These are phyloP conservation scores for Trissonchulus sp. DNA, from an alignment of 2,888 invertebrate genomes.

Conservation along the genomic window DNA sequence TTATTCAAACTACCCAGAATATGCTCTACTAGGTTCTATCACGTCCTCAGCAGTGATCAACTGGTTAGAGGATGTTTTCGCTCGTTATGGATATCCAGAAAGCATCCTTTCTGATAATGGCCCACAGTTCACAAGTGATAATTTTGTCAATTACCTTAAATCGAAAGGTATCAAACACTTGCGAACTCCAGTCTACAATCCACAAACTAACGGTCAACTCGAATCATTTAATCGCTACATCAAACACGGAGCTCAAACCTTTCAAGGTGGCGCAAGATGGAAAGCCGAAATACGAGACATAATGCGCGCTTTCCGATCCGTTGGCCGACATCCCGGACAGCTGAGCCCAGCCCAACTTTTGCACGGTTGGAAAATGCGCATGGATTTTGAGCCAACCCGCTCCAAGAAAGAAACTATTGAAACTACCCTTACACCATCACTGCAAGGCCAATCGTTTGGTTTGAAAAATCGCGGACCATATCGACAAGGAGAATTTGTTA, in stretches of 20 bases:
- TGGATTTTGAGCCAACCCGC: background rate
- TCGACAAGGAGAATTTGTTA: background rate
- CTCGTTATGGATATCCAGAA: constrained; percentile 25
- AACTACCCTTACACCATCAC: background rate
- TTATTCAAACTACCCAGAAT: constrained; percentile 18
- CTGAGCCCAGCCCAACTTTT: background rate
- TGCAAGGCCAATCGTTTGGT: background rate
- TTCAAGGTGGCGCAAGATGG: background rate
- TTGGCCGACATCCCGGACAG: background rate
- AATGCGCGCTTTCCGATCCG: background rate
- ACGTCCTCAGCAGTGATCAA: background rate
- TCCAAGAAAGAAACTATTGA: background rate
- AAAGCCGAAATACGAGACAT: background rate
- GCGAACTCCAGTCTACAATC: constrained; percentile 23
- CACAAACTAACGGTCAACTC: constrained; percentile 25
- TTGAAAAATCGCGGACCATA: background rate
- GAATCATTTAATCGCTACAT: background rate
- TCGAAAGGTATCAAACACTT: constrained; percentile 25
- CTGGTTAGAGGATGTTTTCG: background rate
- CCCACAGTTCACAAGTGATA: background rate
- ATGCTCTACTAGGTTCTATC: background rate
- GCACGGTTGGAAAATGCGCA: background rate
- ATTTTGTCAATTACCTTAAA: constrained; percentile 17
- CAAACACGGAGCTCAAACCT: constrained; percentile 1
- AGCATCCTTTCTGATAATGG: constrained; percentile 26